Conservation (phyloP, 1,140 invertebrate genomes). For the Harlomillsia oculata region DNA sequence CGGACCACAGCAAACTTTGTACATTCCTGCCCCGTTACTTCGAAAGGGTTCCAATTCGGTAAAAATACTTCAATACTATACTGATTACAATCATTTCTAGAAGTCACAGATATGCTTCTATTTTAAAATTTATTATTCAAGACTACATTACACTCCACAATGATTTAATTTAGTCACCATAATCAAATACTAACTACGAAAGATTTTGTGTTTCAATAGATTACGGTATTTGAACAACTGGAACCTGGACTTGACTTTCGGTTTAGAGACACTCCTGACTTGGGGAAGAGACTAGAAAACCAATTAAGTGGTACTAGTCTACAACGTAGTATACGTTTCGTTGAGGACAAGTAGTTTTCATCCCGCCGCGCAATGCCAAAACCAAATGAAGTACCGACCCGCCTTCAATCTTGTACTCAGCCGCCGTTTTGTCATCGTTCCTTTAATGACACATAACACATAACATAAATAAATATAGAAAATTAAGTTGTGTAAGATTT, state of each 20-base stretch:
- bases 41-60: slow-evolving; percentile 46
- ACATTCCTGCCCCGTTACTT: slow-evolving; percentile 51
- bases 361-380: slow-evolving; percentile 81
- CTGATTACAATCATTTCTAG: background rate
- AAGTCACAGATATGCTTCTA: background rate
- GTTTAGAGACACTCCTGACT: slow-evolving; percentile 33
- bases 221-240: slow-evolving; percentile 38
- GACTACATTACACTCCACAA: background rate
- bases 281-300: slow-evolving; percentile 24
- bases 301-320: background rate
- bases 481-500: background rate
- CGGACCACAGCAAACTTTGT: slow-evolving; percentile 51
- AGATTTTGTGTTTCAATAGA: slow-evolving; percentile 23
- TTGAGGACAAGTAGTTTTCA: no score
- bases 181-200: background rate
- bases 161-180: background rate
- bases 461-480: no score
- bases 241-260: slow-evolving; percentile 28
- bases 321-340: no score
- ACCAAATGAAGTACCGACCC: slow-evolving; percentile 99
- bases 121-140: background rate
- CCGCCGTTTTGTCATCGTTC: slow-evolving; percentile 99
- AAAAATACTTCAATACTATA: slow-evolving; percentile 1
- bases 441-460: slow-evolving; percentile 50
- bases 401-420: slow-evolving; percentile 98